These are phyloP conservation scores for Malurus cyaneus DNA, from an alignment of 2,113 vertebrate species.

Conservation along the genomic window DNA sequence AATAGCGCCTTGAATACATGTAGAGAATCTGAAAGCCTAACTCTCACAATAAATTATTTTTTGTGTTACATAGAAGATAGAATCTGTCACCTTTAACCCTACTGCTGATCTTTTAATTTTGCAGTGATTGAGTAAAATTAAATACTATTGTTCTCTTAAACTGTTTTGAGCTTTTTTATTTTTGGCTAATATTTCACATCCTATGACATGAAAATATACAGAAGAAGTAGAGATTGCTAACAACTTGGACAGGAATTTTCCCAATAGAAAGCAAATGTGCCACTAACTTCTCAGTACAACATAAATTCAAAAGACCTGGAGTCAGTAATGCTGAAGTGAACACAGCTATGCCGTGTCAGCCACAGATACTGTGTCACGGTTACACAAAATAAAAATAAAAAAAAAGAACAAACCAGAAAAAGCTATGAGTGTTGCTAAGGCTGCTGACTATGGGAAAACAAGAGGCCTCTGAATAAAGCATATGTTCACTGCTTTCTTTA, in stretches of 20 bases:
- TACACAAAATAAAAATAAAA: background rate
- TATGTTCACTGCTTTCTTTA: background rate
- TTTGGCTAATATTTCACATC: background rate
- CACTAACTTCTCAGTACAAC: background rate
- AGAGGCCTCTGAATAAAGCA: background rate
- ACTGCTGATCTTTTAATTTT: background rate
- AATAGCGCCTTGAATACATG: background rate
- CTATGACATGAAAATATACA: background rate
- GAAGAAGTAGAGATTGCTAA: background rate
- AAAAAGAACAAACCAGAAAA: background rate
- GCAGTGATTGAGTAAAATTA: background rate
- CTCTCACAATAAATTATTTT: background rate
- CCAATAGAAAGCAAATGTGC: background rate
- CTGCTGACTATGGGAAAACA: background rate
- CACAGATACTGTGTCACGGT: background rate
- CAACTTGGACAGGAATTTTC: background rate
- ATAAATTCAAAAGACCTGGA: background rate
- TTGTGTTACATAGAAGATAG: background rate
- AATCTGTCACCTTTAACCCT: background rate
- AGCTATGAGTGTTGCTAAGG: background rate
- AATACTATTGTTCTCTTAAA: background rate
- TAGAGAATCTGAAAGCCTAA: background rate
- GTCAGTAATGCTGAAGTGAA: background rate
- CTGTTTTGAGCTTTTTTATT: rapidly evolving
- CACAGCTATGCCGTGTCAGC: background rate